phyloP scores from a whole-genome alignment of 2,888 invertebrate species.

The Meteorus colon region DNA sequence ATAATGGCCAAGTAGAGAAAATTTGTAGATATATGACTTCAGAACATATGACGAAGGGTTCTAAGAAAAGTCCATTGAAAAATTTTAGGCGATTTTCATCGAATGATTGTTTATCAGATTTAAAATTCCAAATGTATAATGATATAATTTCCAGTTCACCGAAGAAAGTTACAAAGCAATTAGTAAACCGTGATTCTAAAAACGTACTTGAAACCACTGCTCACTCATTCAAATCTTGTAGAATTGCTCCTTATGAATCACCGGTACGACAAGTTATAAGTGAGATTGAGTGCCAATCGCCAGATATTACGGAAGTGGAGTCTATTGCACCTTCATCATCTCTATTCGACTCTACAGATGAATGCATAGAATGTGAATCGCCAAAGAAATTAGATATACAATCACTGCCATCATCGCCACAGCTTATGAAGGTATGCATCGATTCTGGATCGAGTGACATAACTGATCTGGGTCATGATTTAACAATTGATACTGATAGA shows the following conservation, averaged over 20 bases:
- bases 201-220: background rate
- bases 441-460: conserved; percentile 29
- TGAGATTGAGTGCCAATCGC: background rate
- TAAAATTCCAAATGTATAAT: background rate
- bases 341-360: background rate
- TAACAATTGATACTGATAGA: conserved; percentile 45
- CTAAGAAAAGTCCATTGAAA: background rate
- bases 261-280: background rate
- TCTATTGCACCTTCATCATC: conserved; percentile 13
- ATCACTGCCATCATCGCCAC: conserved; percentile 25
- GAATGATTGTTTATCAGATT: background rate
- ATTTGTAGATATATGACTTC: background rate
- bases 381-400: conserved; percentile 20
- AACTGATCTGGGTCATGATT: conserved; percentile 25
- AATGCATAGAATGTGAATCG: conserved; percentile 29
- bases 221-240: background rate
- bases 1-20: background rate
- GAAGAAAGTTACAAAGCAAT: background rate
- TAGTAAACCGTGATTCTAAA: background rate
- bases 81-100: no score
- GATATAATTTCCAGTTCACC: conserved; percentile 6
- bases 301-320: background rate
- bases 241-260: background rate
- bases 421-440: background rate
- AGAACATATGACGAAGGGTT: background rate